A percentile compares a stretch with the other conserved stretches of the same genome.
phyloP scores from a whole-genome alignment of 2,888 invertebrate species.

The Ennomos quercinarius region DNA sequence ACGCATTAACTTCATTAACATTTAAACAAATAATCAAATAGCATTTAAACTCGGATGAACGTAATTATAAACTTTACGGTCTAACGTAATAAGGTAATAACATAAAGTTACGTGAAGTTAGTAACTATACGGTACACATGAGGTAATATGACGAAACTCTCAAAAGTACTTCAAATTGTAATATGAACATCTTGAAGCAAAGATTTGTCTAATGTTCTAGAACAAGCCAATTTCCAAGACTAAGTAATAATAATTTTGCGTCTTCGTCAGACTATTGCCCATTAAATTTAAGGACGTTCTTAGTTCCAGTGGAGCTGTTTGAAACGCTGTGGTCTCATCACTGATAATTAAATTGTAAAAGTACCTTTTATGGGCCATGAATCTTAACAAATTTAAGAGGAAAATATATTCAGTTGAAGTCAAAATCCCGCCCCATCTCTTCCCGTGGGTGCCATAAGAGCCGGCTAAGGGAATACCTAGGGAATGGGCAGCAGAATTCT shows the following conservation, averaged over 20 bases:
- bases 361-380: constrained; percentile 45
- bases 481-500: too few relatives aligned
- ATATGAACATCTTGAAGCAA: constrained; percentile 24
- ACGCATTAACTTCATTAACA: too few relatives aligned
- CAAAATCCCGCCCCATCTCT: too few relatives aligned
- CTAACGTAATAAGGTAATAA: constrained; percentile 4
- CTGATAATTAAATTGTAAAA: constrained; percentile 54
- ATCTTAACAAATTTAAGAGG: constrained; percentile 19
- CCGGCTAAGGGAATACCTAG: too few relatives aligned
- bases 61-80: background rate
- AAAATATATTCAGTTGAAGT: constrained; percentile 18
- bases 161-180: constrained; percentile 16
- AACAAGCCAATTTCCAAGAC: constrained; percentile 50
- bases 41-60: too few relatives aligned
- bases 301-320: constrained; percentile 54
- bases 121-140: background rate
- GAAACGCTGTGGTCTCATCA: constrained; percentile 50
- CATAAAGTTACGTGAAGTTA: constrained; percentile 1
- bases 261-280: constrained; percentile 48
- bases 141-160: constrained; percentile 4
- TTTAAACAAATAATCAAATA: too few relatives aligned
- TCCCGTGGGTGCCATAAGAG: too few relatives aligned
- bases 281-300: constrained; percentile 56
- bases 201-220: constrained; percentile 33
- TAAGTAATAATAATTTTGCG: constrained; percentile 45